These are phyloP conservation scores for Ophonus ardosiacus DNA, from an alignment of 2,888 invertebrate genomes.

Conservation along the genomic window DNA sequence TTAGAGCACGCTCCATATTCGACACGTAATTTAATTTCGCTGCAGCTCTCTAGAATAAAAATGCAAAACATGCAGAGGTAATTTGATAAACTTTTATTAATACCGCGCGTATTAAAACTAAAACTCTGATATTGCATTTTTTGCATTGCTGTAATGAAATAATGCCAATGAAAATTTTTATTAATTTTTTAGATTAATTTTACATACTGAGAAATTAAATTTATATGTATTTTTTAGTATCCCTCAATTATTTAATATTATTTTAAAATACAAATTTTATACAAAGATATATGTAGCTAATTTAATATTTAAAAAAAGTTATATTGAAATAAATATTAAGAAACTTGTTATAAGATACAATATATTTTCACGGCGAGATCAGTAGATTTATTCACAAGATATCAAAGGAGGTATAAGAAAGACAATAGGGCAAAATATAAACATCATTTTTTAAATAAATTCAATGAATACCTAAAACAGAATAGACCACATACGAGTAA, in stretches of 20 bases:
- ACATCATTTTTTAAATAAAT: no score
- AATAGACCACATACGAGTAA: no score
- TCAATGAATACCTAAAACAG: no score
- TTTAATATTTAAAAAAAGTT: no score
- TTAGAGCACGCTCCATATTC: background rate
- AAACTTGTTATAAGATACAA: no score
- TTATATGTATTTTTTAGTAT: no score
- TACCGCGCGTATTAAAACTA: conserved; percentile 15
- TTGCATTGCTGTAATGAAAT: background rate
- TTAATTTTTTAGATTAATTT: background rate
- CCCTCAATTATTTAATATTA: background rate
- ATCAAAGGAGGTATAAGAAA: no score
- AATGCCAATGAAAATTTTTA: background rate
- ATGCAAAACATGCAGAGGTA: conserved; percentile 23
- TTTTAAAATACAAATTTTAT: background rate
- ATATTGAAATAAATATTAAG: no score
- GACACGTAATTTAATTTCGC: conserved; percentile 40
- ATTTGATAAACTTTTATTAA: conserved; percentile 44
- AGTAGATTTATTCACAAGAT: no score
- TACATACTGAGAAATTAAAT: background rate
- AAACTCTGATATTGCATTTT: conserved; percentile 17
- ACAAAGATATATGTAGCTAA: no score
- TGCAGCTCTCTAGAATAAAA: conserved; percentile 14
- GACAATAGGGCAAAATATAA: no score
- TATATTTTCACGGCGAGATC: no score